phyloP scores from a whole-genome alignment of 2,797 vertebrate genomes.

The Gallinago solitaria region DNA sequence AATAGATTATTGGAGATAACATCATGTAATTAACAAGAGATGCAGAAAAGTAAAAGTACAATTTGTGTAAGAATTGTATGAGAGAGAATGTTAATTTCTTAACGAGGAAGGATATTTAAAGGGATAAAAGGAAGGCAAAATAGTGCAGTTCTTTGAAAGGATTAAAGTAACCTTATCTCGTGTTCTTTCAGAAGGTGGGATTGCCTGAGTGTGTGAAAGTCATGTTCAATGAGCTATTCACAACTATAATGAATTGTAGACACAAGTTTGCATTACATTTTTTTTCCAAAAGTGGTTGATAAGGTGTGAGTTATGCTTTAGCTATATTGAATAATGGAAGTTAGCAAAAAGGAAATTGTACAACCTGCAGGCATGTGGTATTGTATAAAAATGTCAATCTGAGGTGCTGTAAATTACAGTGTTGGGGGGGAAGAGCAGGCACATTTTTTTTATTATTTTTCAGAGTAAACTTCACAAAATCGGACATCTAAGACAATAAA shows the following conservation, averaged over 20 bases:
- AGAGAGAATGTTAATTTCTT: slow-evolving; percentile 93
- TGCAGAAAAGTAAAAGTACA: slow-evolving; percentile 85
- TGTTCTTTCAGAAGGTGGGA: slow-evolving; percentile 81
- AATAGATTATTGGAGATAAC: slow-evolving; percentile 96
- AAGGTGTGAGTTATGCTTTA: neutral
- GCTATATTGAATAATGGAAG: neutral
- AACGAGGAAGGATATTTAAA: slow-evolving; percentile 89
- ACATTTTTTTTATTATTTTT: neutral
- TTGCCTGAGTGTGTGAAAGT: slow-evolving; percentile 71
- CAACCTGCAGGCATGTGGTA: neutral
- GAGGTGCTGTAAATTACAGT: neutral
- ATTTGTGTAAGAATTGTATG: slow-evolving; percentile 89
- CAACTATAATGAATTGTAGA: slow-evolving; percentile 42
- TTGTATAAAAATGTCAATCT: neutral
- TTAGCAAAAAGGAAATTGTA: neutral
- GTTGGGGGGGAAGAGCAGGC: neutral
- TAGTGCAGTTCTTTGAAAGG: slow-evolving; percentile 86
- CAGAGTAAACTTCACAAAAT: neutral
- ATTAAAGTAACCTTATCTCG: slow-evolving; percentile 90
- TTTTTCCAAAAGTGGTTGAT: slow-evolving; percentile 24
- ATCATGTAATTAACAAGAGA: slow-evolving; percentile 97
- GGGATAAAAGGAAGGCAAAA: slow-evolving; percentile 87
- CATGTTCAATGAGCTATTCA: slow-evolving; percentile 78
- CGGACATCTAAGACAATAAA: neutral
- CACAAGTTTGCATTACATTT: neutral